phyloP scores from a whole-genome alignment of 2,113 vertebrate species.

The Leucosticte australis region DNA sequence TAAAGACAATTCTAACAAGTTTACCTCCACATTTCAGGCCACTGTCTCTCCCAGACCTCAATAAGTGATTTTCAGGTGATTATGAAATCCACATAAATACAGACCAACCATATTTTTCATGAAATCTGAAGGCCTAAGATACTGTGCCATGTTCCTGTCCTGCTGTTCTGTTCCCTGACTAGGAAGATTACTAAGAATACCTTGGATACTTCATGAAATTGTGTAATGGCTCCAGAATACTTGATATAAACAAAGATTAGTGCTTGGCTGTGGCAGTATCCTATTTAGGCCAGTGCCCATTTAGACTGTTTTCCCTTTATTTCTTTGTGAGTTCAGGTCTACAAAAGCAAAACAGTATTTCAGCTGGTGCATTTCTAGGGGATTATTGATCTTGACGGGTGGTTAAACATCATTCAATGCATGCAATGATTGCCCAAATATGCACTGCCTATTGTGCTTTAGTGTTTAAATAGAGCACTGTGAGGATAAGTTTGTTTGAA shows the following conservation, averaged over 20 bases:
- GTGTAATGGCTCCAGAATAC: background rate
- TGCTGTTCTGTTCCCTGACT: background rate
- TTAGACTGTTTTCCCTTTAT: constrained; percentile 8
- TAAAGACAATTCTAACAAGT: background rate
- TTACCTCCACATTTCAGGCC: background rate
- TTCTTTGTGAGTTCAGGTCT: constrained; percentile 50
- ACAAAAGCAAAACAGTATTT: constrained; percentile 43
- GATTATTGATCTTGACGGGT: constrained; percentile 57
- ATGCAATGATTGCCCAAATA: constrained; percentile 59
- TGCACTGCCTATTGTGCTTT: constrained; percentile 57
- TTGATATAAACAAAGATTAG: constrained; percentile 1
- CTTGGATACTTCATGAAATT: background rate
- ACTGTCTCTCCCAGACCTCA: background rate
- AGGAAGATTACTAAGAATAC: background rate
- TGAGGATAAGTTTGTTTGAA: constrained; percentile 59
- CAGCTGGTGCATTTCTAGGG: constrained; percentile 51
- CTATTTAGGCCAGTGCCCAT: constrained; percentile 48
- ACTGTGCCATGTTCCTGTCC: background rate
- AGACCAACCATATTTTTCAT: background rate
- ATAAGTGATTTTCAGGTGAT: background rate
- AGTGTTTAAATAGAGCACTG: constrained; percentile 40
- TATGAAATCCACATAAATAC: background rate
- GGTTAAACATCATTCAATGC: constrained; percentile 54
- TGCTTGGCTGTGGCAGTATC: background rate
- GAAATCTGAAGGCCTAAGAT: background rate